Percentiles rank a stretch among this genome's conserved stretches.
Evolutionary conservation across 2,888 invertebrate genomes (phyloP).

Genomic region (Tetramorium bicarinatum): DNA sequence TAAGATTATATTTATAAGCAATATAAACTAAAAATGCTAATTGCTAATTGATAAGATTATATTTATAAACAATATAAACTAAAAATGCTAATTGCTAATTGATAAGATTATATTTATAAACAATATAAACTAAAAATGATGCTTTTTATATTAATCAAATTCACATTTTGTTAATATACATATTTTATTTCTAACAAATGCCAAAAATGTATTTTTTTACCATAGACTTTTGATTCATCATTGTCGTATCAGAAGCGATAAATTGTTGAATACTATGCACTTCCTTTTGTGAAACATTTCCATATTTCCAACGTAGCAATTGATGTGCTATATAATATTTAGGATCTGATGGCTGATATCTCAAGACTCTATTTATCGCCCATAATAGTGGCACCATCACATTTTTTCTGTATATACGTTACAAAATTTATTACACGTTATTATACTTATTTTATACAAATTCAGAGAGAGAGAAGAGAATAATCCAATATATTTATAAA

Average conservation of each 20-base stretch:
- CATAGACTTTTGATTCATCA: slow-evolving; percentile 60
- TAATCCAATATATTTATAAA: slow-evolving; percentile 28
- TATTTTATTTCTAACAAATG: neutral
- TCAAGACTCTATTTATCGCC: slow-evolving; percentile 74
- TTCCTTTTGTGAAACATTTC: slow-evolving; percentile 63
- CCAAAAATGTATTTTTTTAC: slow-evolving; percentile 46
- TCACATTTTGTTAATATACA: neutral
- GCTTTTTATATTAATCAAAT: neutral
- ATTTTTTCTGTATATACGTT: slow-evolving; percentile 69
- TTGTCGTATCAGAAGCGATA: slow-evolving; percentile 64
- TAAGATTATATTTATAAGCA: slow-evolving; percentile 9
- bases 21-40: no score
- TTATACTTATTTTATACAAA: slow-evolving; percentile 21
- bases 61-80: neutral
- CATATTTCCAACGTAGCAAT: slow-evolving; percentile 76
- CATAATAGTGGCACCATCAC: slow-evolving; percentile 77
- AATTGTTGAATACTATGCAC: slow-evolving; percentile 59
- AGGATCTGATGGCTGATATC: slow-evolving; percentile 75
- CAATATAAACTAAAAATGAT: neutral
- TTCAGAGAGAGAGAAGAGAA: neutral
- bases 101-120: slow-evolving; percentile 16
- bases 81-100: no score
- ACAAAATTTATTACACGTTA: slow-evolving; percentile 6
- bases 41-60: slow-evolving; percentile 50
- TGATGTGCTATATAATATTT: slow-evolving; percentile 76